Percentiles rank a stretch among this genome's conserved stretches.
Conservation (phyloP, 2,888 invertebrate genomes). For the Gymnocheta viridis region DNA sequence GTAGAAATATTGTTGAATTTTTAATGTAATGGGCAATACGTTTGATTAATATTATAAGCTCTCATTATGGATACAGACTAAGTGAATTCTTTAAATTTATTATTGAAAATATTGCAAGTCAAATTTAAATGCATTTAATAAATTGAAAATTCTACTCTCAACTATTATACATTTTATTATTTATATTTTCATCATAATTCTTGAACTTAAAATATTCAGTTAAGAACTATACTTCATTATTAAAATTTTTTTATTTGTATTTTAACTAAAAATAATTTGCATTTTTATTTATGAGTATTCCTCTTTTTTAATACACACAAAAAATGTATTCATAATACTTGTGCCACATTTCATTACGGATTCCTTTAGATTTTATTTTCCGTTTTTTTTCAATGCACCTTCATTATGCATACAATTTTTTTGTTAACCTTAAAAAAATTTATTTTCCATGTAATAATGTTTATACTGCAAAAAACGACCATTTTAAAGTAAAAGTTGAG, state of each 20-base stretch:
- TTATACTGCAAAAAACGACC: constrained; percentile 27
- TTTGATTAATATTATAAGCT: not conserved
- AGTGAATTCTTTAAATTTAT: not conserved
- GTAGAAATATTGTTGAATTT: not conserved
- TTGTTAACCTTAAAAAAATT: not conserved
- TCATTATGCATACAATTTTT: constrained; percentile 14
- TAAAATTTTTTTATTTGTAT: not conserved
- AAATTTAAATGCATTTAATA: not conserved
- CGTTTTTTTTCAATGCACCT: constrained; percentile 10
- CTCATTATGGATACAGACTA: not conserved
- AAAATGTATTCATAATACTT: constrained; percentile 9
- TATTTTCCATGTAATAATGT: not conserved
- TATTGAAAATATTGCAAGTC: not conserved
- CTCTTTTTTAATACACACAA: not conserved
- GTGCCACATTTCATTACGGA: not conserved
- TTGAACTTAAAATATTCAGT: not conserved
- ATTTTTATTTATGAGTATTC: not conserved
- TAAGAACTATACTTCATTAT: not conserved
- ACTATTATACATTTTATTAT: not conserved
- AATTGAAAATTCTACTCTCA: too few species aligned
- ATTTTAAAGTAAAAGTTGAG: not conserved
- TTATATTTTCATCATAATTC: not conserved
- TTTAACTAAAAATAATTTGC: not conserved
- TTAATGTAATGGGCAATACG: not conserved
- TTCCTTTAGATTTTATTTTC: constrained; percentile 5